Evolutionary conservation across 2,888 invertebrate genomes (phyloP).

Genomic region (Drosophila ezoana): DNA sequence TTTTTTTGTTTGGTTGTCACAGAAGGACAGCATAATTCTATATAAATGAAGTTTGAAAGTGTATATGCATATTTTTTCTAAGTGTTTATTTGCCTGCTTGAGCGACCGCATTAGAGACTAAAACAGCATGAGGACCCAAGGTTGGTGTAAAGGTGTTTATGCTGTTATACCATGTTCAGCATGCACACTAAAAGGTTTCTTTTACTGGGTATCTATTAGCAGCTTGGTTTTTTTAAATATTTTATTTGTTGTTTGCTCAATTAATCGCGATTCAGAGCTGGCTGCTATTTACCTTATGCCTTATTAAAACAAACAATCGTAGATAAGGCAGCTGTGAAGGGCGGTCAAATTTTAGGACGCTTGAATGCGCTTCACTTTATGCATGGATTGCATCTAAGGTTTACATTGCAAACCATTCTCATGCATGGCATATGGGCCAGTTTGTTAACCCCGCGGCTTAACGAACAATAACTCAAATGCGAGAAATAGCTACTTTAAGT

Average conservation of each 20-base stretch:
- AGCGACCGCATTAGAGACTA: too few species aligned
- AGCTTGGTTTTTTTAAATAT: constrained; percentile 4
- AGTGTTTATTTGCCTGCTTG: too few species aligned
- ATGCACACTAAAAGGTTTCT: background rate
- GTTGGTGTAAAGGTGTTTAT: too few species aligned
- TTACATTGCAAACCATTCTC: background rate
- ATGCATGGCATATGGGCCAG: background rate
- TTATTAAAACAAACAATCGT: constrained; percentile 46
- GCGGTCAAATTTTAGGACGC: constrained; percentile 3
- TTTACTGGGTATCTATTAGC: constrained; percentile 1
- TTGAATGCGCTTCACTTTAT: background rate
- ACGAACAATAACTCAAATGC: background rate
- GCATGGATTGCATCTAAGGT: background rate
- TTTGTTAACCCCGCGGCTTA: background rate
- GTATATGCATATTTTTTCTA: too few species aligned
- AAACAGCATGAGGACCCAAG: too few species aligned
- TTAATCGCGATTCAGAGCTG: constrained; percentile 34
- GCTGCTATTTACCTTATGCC: constrained; percentile 49
- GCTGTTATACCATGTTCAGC: too few species aligned
- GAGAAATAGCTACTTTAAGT: background rate
- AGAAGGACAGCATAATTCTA: background rate
- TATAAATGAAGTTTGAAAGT: too few species aligned
- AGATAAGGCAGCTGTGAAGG: background rate
- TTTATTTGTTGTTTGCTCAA: constrained; percentile 16
- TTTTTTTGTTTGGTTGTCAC: background rate